These are phyloP conservation scores for Chouioia cunea DNA, from an alignment of 2,888 invertebrate genomes.

Conservation along the genomic window DNA sequence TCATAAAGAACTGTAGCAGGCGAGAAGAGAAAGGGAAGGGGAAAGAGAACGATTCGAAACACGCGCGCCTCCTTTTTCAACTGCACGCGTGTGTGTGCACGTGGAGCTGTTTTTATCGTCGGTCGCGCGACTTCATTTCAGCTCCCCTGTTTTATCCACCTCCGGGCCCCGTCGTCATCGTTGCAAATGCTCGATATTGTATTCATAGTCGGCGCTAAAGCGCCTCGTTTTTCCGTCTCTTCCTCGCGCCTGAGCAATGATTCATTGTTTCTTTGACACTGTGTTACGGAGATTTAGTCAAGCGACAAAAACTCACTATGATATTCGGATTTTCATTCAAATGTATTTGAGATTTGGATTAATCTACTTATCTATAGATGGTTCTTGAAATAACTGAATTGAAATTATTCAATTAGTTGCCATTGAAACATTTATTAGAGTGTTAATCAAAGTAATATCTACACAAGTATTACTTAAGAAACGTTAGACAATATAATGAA, in stretches of 20 bases:
- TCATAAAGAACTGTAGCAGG: background rate
- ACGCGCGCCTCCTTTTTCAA: slow-evolving; percentile 15
- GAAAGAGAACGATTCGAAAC: slow-evolving; percentile 44
- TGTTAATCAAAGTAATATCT: too few species aligned
- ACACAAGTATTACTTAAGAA: too few species aligned
- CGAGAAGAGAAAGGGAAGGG: slow-evolving; percentile 32
- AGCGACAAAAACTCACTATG: background rate
- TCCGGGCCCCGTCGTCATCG: slow-evolving; percentile 40
- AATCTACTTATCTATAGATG: too few species aligned
- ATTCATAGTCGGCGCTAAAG: slow-evolving; percentile 59
- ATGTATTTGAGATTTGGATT: too few species aligned
- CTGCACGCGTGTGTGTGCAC: slow-evolving; percentile 33
- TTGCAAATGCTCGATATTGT: slow-evolving; percentile 53
- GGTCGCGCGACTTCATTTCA: slow-evolving; percentile 43
- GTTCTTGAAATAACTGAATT: too few species aligned
- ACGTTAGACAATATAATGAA: too few species aligned
- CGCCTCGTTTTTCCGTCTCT: slow-evolving; percentile 32
- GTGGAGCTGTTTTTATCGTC: slow-evolving; percentile 54
- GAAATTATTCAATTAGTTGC: too few species aligned
- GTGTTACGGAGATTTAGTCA: background rate
- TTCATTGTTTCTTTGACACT: background rate
- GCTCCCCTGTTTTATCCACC: slow-evolving; percentile 43
- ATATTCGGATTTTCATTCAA: too few species aligned
- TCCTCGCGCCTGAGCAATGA: background rate
- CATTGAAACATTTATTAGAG: too few species aligned